phyloP scores from a whole-genome alignment of 2,113 vertebrate genomes.

The Oncorhynchus gorbuscha region DNA sequence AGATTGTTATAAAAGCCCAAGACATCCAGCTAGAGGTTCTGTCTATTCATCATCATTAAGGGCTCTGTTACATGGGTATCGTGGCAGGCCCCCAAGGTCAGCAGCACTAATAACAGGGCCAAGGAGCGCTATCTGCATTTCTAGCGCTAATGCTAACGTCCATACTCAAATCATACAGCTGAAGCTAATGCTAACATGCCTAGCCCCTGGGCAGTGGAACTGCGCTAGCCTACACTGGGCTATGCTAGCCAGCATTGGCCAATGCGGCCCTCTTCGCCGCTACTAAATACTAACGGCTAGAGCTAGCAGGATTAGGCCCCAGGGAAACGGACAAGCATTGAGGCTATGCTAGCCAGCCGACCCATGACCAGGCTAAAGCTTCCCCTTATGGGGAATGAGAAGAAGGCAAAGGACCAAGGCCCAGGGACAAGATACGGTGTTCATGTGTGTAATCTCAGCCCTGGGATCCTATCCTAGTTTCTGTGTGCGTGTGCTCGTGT shows the following conservation, averaged over 20 bases:
- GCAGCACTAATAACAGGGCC: constrained; percentile 47
- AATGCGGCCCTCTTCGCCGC: constrained; percentile 20
- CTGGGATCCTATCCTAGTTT: no score
- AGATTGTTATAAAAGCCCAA: constrained; percentile 31
- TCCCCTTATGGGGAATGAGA: constrained; percentile 24
- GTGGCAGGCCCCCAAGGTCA: constrained; percentile 45
- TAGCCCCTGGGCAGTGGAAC: constrained; percentile 24
- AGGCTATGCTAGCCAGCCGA: constrained; percentile 22
- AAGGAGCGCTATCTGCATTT: constrained; percentile 30
- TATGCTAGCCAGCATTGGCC: not conserved
- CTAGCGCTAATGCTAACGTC: constrained; percentile 14
- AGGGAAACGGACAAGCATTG: constrained; percentile 33
- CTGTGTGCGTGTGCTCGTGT: constrained; percentile 11
- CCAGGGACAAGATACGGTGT: constrained; percentile 9
- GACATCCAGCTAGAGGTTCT: constrained; percentile 7
- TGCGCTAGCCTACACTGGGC: constrained; percentile 11
- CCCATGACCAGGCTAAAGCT: constrained; percentile 21
- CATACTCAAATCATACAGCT: not conserved
- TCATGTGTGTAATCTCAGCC: constrained; percentile 15
- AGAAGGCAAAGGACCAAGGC: not conserved
- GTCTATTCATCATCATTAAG: constrained; percentile 50
- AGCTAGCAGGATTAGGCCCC: constrained; percentile 54
- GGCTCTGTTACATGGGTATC: constrained; percentile 40
- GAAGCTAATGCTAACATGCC: constrained; percentile 21
- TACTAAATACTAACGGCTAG: constrained; percentile 29